Percentiles rank a stretch among this genome's conserved stretches.
Evolutionary conservation across 2,888 invertebrate species (phyloP).

Genomic region (Cynaeus angustus): DNA sequence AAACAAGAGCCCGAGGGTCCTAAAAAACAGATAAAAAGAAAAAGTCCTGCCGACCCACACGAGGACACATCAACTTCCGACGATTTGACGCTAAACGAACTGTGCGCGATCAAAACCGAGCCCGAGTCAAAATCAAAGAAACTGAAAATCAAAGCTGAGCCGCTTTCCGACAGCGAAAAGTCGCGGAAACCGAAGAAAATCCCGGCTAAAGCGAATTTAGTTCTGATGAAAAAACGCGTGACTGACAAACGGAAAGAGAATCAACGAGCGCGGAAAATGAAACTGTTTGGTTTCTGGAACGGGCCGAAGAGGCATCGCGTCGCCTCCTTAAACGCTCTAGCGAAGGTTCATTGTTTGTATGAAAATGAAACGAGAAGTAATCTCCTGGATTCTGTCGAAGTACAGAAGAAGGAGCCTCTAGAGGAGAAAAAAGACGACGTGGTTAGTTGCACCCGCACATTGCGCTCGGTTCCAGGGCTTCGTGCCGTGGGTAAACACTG

Average conservation of each 20-base stretch:
- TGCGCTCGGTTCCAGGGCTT: conserved; percentile 83
- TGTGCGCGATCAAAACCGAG: conserved; percentile 36
- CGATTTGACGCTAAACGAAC: conserved; percentile 32
- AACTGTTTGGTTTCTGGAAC: conserved; percentile 81
- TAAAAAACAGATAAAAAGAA: conserved; percentile 50
- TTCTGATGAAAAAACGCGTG: conserved; percentile 56
- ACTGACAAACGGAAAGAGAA: conserved; percentile 50
- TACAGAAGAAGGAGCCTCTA: conserved; percentile 51
- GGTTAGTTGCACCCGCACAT: conserved; percentile 72
- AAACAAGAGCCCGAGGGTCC: conserved; percentile 28
- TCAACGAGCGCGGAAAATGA: conserved; percentile 71
- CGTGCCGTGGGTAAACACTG: conserved; percentile 88
- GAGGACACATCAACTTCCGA: conserved; percentile 41
- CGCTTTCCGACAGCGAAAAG: conserved; percentile 44
- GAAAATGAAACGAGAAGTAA: conserved; percentile 89
- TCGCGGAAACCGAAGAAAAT: conserved; percentile 39
- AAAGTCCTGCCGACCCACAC: conserved; percentile 46
- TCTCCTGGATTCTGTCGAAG: conserved; percentile 70
- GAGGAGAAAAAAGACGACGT: conserved; percentile 56
- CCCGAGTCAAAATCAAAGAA: conserved; percentile 37
- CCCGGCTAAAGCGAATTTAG: conserved; percentile 54
- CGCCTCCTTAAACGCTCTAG: conserved; percentile 90
- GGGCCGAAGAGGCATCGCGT: conserved; percentile 89
- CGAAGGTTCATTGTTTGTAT: conserved; percentile 92
- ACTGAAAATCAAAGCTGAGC: conserved; percentile 46